These are phyloP conservation scores for Augochlora pura DNA, from an alignment of 1,140 invertebrate species.

Conservation along the genomic window DNA sequence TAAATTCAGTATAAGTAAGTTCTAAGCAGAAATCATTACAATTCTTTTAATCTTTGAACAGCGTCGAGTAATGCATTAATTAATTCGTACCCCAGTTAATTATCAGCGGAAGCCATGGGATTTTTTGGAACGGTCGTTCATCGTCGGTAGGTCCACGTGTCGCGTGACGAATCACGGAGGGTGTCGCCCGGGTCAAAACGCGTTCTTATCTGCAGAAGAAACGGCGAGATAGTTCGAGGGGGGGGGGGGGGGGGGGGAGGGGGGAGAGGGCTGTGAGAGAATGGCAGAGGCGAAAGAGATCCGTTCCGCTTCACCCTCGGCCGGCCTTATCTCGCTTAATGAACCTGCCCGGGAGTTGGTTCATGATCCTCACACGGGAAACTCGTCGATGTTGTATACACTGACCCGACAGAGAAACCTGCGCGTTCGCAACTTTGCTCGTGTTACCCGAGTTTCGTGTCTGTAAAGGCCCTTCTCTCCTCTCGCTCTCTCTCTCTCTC, in stretches of 20 bases:
- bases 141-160: not conserved
- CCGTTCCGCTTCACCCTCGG: constrained; percentile 2
- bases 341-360: constrained; percentile 36
- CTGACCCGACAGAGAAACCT: constrained; percentile 32
- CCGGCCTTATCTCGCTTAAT: constrained; percentile 55
- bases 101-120: not conserved
- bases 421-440: constrained; percentile 22
- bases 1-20: no score
- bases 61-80: no score
- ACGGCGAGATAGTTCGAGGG: no score
- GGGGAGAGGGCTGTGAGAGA: not conserved
- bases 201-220: no score
- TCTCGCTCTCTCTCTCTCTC: constrained; percentile 5
- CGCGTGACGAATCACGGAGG: not conserved
- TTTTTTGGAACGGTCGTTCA: no score
- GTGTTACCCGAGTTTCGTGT: constrained; percentile 24
- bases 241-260: no score
- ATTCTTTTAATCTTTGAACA: no score
- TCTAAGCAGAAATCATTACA: no score
- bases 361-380: constrained; percentile 39
- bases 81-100: not conserved
- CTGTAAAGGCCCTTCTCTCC: constrained; percentile 9
- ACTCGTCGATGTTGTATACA: constrained; percentile 48
- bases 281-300: constrained; percentile 36
- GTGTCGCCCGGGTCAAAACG: not conserved